A percentile compares a stretch with the other conserved stretches of the same genome.
phyloP scores from a whole-genome alignment of 1,140 invertebrate genomes.

The Magallana gigas region DNA sequence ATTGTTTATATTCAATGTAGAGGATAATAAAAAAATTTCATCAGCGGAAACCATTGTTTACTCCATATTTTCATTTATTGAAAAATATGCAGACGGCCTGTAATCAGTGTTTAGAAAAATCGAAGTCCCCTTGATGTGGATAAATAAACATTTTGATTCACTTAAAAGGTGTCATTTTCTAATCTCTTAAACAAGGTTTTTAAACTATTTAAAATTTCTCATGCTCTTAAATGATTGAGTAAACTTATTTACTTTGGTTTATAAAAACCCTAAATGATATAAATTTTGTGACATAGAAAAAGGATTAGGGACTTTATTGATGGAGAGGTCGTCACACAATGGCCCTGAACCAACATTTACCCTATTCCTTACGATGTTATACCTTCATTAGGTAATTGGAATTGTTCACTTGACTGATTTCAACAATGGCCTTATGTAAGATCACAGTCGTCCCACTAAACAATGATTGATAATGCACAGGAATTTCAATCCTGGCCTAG shows the following conservation, averaged over 20 bases:
- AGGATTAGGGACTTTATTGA: background rate
- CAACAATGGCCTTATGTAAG: conserved; percentile 9
- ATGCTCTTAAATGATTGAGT: conserved; percentile 22
- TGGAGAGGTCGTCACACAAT: background rate
- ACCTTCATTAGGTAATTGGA: conserved; percentile 4
- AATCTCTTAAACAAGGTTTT: conserved; percentile 18
- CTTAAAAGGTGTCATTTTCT: background rate
- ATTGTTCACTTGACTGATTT: conserved; percentile 18
- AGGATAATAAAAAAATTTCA: background rate
- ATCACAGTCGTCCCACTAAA: background rate
- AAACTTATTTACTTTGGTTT: background rate
- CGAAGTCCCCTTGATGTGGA: background rate
- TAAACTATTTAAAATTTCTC: conserved; percentile 2
- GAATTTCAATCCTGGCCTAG: conserved; percentile 22
- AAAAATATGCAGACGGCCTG: background rate
- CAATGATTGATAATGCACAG: conserved; percentile 31
- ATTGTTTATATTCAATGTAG: conserved; percentile 15
- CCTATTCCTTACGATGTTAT: background rate
- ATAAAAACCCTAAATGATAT: conserved; percentile 23
- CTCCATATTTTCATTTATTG: background rate
- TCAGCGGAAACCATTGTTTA: background rate
- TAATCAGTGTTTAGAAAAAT: conserved; percentile 16
- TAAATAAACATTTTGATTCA: conserved; percentile 32
- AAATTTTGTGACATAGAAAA: conserved; percentile 2
- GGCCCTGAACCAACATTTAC: background rate